A percentile compares a stretch with the other conserved stretches of the same genome.
phyloP scores from a whole-genome alignment of 2,113 vertebrate species.

The Trematomus loennbergii region DNA sequence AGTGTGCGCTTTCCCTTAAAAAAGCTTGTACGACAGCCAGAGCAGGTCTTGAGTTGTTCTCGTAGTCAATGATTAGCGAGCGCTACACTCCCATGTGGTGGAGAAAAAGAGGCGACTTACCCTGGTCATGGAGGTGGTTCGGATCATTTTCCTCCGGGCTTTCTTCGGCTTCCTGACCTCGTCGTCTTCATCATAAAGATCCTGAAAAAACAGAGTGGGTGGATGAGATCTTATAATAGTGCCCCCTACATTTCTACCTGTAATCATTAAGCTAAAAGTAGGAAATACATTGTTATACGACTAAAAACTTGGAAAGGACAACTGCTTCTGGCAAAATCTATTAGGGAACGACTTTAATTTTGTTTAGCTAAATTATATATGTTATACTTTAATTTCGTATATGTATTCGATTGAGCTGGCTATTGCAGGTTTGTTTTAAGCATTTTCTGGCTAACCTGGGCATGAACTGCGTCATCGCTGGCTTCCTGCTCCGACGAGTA shows the following conservation, averaged over 20 bases:
- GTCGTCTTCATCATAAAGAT: slow-evolving; percentile 87
- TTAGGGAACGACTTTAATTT: background rate
- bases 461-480: slow-evolving; percentile 84
- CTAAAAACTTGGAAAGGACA: background rate
- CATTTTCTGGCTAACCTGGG: slow-evolving; percentile 74
- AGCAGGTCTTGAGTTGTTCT: slow-evolving; percentile 38
- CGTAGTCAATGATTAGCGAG: slow-evolving; percentile 65
- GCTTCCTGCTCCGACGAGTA: slow-evolving; percentile 87
- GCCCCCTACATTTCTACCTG: background rate
- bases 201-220: slow-evolving; percentile 65
- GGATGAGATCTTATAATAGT: background rate
- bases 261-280: background rate
- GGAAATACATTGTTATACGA: background rate
- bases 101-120: slow-evolving; percentile 57
- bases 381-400: background rate
- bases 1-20: slow-evolving; percentile 55
- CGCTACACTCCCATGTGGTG: slow-evolving; percentile 3
- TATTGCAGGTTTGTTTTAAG: background rate
- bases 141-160: slow-evolving; percentile 83
- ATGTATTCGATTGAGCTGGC: background rate
- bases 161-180: slow-evolving; percentile 87
- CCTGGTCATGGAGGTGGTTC: slow-evolving; percentile 86
- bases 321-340: background rate
- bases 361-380: too few relatives aligned
- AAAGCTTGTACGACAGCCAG: slow-evolving; percentile 56